A percentile compares a stretch with the other conserved stretches of the same genome.
Evolutionary conservation across 2,888 invertebrate species (phyloP).

Genomic region (Subacronicta megacephala): DNA sequence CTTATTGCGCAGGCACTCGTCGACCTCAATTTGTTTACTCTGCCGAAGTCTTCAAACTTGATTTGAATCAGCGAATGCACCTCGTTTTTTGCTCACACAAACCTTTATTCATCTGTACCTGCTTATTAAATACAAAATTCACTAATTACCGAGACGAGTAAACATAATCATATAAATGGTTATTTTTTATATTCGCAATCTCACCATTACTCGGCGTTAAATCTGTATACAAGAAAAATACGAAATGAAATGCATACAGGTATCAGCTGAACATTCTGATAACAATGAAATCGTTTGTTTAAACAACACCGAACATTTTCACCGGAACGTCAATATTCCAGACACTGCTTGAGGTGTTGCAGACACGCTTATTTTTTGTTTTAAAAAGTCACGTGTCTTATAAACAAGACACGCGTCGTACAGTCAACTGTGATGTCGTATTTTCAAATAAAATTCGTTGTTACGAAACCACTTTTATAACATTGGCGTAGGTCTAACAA

Average conservation of each 20-base stretch:
- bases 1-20: no score
- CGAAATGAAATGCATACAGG: neutral
- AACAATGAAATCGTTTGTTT: constrained; percentile 25
- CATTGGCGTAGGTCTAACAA: neutral
- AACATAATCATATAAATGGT: no score
- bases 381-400: constrained; percentile 31
- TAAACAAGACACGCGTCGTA: constrained; percentile 5
- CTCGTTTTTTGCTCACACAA: no score
- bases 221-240: neutral
- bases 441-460: constrained; percentile 1
- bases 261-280: constrained; percentile 4
- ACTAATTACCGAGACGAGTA: no score
- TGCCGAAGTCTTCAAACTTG: no score
- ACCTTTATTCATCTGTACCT: no score
- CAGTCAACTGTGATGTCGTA: neutral
- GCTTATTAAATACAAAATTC: no score
- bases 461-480: neutral
- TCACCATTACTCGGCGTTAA: constrained; percentile 26
- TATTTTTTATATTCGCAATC: neutral
- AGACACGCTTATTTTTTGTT: constrained; percentile 28
- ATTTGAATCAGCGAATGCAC: no score
- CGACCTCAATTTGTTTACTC: no score
- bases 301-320: constrained; percentile 18
- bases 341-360: constrained; percentile 5
- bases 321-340: constrained; percentile 23